phyloP scores from a whole-genome alignment of 2,113 vertebrate species.

The Redunca redunca region DNA sequence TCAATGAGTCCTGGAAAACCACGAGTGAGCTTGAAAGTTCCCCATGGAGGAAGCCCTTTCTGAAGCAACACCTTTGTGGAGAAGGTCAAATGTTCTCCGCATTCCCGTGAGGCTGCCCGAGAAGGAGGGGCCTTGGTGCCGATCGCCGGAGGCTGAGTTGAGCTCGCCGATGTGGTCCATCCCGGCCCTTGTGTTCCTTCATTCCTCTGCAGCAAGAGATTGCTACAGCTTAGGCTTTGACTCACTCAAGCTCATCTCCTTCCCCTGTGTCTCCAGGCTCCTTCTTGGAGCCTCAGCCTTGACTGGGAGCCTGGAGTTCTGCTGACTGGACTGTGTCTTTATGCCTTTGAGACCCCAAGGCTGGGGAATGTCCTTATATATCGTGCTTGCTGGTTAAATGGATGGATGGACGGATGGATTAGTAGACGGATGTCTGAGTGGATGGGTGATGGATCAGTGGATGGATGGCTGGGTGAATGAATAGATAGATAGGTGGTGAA shows the following conservation, averaged over 20 bases:
- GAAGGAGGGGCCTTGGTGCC: not conserved
- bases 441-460: not conserved
- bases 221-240: not conserved
- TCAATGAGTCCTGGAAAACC: not conserved
- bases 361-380: not conserved
- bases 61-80: not conserved
- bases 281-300: not conserved
- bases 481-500: not conserved
- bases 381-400: not conserved
- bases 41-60: not conserved
- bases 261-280: not conserved
- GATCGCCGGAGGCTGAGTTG: not conserved
- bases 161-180: accelerated
- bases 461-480: not conserved
- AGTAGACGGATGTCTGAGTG: accelerated
- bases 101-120: not conserved
- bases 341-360: not conserved
- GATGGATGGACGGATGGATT: not conserved
- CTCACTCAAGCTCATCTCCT: accelerated
- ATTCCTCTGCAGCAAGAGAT: not conserved
- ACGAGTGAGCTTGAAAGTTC: accelerated
- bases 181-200: not conserved
- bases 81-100: not conserved
- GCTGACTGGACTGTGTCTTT: not conserved
- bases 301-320: not conserved